Evolutionary conservation across 2,797 vertebrate species (phyloP), one percentile per base, ranked within the genome.

Genomic region (Buphagus erythrorhynchus): DNA sequence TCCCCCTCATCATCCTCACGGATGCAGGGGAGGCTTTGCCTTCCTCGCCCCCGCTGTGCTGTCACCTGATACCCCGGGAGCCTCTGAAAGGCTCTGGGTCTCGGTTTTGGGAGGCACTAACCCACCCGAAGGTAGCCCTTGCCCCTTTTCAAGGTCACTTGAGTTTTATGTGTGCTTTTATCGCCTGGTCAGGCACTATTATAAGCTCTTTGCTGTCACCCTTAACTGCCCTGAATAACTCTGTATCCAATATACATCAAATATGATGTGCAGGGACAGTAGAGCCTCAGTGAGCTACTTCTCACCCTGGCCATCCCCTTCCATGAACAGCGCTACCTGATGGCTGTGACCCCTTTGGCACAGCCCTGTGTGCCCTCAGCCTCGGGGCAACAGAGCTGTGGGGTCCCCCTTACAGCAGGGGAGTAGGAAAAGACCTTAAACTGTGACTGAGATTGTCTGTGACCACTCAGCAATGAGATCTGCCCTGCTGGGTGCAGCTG

Each of bases 371-470:
- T 26, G 42, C 38, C 35, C 38, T 71, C 71, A 58, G 52, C 18
- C 54, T 25, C 0, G 0, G 7, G 33, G 14, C 6, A 31, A 49
- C 0, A 0, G 57, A 54, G 18, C 20, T 1, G 0, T 18, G 69
- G 38, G 10, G 18, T 77, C 12, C 4, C 20, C 9, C 28, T 66
- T 26, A n/a, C 4, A 29, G 2, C 1, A 3, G 3, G 6, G 4
- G 9, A 10, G 11, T 11, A 28, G 49, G 28, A 51, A 35, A 43
- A 81, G 20, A 59, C 20, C 20, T 81, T 72, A 49, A 84, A 2
- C 38, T 62, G n/a, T 43, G 38, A 21, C 33, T 46, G 10, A 59
- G 26, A 36, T 74, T 49, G 43, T 73, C 72, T 8, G 0, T 31
- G 22, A 49, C 45, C 51, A 25, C 55, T 85, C 40, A 4, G 59